These are phyloP conservation scores for Scotopteryx bipunctaria DNA, from an alignment of 2,888 invertebrate genomes.

Conservation along the genomic window DNA sequence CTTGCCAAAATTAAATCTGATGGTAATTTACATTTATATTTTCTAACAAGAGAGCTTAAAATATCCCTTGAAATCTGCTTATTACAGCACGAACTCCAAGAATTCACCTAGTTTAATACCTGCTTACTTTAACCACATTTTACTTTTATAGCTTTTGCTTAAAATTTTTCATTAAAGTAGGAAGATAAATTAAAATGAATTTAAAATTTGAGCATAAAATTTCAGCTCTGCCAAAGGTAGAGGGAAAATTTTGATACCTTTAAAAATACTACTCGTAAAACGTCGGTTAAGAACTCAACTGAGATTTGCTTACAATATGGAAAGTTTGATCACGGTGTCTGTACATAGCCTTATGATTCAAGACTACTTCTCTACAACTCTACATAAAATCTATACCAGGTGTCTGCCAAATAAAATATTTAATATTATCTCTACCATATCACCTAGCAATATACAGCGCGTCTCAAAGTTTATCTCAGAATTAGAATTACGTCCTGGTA, in stretches of 20 bases:
- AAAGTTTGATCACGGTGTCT: too few relatives aligned
- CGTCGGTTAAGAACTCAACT: neutral
- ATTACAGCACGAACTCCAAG: conserved; percentile 13
- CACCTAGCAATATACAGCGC: conserved; percentile 20
- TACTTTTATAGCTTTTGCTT: conserved; percentile 23
- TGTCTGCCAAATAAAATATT: too few relatives aligned
- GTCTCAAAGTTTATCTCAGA: conserved; percentile 34
- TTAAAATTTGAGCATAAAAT: conserved; percentile 24
- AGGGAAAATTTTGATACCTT: neutral
- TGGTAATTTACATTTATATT: neutral
- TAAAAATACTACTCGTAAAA: neutral
- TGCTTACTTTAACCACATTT: conserved; percentile 24
- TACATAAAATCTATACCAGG: too few relatives aligned
- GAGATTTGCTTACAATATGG: neutral
- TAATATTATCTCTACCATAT: neutral
- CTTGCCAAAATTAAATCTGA: neutral
- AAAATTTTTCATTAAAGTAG: conserved; percentile 26
- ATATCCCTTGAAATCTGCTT: conserved; percentile 34
- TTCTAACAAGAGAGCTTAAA: conserved; percentile 31
- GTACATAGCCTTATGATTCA: too few relatives aligned
- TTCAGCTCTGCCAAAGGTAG: conserved; percentile 3
- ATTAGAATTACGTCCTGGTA: conserved; percentile 35
- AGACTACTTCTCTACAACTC: too few relatives aligned
- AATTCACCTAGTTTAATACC: conserved; percentile 15
- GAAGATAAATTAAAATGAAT: conserved; percentile 29